phyloP scores from a whole-genome alignment of 2,888 invertebrate species.

The Caenorhabditis japonica region DNA sequence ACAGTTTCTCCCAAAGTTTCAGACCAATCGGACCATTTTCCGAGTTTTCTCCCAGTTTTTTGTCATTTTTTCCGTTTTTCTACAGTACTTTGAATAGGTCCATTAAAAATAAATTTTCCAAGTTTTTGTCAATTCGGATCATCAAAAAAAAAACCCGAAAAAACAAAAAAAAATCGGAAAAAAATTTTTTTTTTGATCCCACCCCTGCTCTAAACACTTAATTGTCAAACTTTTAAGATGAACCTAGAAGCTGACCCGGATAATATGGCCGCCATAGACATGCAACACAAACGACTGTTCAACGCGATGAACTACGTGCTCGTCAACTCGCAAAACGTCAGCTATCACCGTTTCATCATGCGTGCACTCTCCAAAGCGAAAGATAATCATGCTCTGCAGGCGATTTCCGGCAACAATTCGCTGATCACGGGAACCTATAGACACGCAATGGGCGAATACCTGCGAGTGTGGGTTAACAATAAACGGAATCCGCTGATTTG shows the following conservation, averaged over 20 bases:
- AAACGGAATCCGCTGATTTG: slow-evolving; percentile 69
- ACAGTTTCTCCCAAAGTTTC: too few relatives aligned
- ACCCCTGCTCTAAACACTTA: too few relatives aligned
- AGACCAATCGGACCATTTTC: too few relatives aligned
- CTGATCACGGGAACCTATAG: slow-evolving; percentile 75
- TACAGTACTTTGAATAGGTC: too few relatives aligned
- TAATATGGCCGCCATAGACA: slow-evolving; percentile 17
- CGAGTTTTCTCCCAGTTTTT: too few relatives aligned
- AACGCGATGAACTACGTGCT: slow-evolving; percentile 76
- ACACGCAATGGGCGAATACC: slow-evolving; percentile 74
- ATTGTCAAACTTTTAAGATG: too few relatives aligned
- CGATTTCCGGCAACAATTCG: slow-evolving; percentile 76
- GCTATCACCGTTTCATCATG: slow-evolving; percentile 75
- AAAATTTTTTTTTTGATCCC: too few relatives aligned
- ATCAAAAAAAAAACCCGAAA: too few relatives aligned
- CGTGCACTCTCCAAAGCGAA: slow-evolving; percentile 68
- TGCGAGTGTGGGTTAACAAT: slow-evolving; percentile 68
- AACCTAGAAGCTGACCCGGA: not conserved
- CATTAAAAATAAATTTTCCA: too few relatives aligned
- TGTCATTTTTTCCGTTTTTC: too few relatives aligned
- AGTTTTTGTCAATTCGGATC: too few relatives aligned
- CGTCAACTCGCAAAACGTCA: slow-evolving; percentile 71
- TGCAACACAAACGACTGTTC: slow-evolving; percentile 62
- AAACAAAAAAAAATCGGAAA: too few relatives aligned
- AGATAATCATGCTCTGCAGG: slow-evolving; percentile 69